Conservation (phyloP, 2,113 vertebrate species). For the Arizona elegans region DNA sequence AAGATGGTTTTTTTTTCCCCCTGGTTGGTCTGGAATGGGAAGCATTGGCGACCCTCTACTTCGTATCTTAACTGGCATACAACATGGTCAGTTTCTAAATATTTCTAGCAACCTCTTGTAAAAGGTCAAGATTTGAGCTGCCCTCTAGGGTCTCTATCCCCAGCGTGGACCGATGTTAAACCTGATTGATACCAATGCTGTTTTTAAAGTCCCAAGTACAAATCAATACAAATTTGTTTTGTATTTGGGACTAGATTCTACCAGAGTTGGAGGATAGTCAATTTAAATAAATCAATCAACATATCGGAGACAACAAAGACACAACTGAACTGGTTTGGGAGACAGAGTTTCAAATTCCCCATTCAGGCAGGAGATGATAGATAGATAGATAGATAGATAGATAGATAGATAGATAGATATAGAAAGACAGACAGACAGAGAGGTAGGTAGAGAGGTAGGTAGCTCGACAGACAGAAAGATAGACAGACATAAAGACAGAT, state of each 20-base stretch:
- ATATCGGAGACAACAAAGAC: not conserved
- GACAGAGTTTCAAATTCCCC: not conserved
- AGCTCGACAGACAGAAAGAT: no score
- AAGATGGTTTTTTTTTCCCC: not conserved
- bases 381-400: no score
- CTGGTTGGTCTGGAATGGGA: slow-evolving; percentile 3
- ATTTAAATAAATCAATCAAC: not conserved
- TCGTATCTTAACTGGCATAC: not conserved
- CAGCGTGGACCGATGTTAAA: not conserved
- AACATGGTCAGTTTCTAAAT: not conserved
- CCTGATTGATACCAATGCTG: not conserved
- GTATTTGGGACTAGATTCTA: not conserved
- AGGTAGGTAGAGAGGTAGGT: no score
- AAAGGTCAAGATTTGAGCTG: not conserved
- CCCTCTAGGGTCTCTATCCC: not conserved
- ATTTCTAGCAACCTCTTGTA: not conserved
- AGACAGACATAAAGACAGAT: no score
- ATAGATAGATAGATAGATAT: no score
- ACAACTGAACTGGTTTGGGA: not conserved
- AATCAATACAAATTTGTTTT: not conserved
- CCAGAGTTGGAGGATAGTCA: not conserved
- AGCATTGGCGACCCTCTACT: not conserved
- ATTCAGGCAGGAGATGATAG: not conserved
- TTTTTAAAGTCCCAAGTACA: not conserved
- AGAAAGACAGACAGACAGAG: no score